These are phyloP conservation scores for Phasia obesa DNA, from an alignment of 2,888 invertebrate species.

Conservation along the genomic window DNA sequence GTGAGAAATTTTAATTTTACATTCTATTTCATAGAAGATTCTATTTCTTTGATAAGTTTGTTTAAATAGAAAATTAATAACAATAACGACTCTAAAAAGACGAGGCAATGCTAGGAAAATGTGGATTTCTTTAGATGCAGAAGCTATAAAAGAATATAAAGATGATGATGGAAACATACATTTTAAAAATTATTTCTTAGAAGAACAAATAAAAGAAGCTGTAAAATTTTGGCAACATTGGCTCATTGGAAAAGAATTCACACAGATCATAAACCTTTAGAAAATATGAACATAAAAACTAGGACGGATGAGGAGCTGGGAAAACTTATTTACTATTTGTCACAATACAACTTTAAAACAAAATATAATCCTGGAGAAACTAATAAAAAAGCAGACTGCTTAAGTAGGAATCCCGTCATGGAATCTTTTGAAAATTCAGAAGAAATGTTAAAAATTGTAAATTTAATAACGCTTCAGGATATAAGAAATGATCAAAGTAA, in stretches of 20 bases:
- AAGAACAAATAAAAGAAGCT: conserved; percentile 8
- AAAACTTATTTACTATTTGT: conserved; percentile 58
- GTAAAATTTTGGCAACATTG: conserved; percentile 69
- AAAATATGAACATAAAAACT: conserved; percentile 57
- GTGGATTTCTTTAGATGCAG: no score
- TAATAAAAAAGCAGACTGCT: conserved; percentile 60
- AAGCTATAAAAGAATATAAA: no score
- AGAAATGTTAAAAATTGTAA: conserved; percentile 45
- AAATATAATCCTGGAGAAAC: conserved; percentile 59
- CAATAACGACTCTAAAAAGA: no score
- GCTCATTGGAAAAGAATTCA: conserved; percentile 65
- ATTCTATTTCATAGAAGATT: no score
- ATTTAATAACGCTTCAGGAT: conserved; percentile 43
- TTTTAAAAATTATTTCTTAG: no score
- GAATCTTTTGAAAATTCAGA: conserved; percentile 35
- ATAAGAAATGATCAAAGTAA: conserved; percentile 43
- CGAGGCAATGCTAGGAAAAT: no score
- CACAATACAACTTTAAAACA: conserved; percentile 61
- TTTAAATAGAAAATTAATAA: no score
- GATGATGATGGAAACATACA: no score
- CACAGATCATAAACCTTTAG: conserved; percentile 69
- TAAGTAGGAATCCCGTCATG: conserved; percentile 65
- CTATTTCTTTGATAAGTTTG: no score
- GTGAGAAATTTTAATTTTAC: no score
- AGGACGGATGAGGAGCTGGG: conserved; percentile 61